These are phyloP conservation scores for Malachius bipustulatus DNA, from an alignment of 2,888 invertebrate genomes.

Conservation along the genomic window DNA sequence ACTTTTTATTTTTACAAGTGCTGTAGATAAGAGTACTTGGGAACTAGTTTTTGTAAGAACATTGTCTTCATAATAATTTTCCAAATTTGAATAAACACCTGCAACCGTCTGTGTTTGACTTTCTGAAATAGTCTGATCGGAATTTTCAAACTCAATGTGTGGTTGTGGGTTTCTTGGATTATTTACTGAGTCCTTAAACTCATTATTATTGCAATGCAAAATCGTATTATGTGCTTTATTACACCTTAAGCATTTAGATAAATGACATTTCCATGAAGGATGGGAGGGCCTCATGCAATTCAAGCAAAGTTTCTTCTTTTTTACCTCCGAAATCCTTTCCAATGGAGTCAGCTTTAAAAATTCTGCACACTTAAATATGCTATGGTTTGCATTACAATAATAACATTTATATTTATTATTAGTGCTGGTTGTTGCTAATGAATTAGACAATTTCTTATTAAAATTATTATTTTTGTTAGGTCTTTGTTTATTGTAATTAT, in stretches of 20 bases:
- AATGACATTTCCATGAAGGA: slow-evolving; percentile 5
- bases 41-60: not conserved
- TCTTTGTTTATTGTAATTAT: too few species aligned
- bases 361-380: slow-evolving; percentile 10
- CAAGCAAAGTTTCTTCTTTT: slow-evolving; percentile 11
- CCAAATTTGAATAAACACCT: too few species aligned
- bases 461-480: not conserved
- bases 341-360: slow-evolving; percentile 10
- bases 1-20: too few species aligned
- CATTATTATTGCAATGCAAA: slow-evolving; percentile 7
- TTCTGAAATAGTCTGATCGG: too few species aligned
- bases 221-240: slow-evolving; percentile 9
- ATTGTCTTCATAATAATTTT: not conserved
- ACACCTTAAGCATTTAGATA: slow-evolving; percentile 8
- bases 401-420: slow-evolving; percentile 7
- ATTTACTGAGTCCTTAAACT: too few species aligned
- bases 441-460: slow-evolving; percentile 6
- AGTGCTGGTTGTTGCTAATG: slow-evolving; percentile 3
- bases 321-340: slow-evolving; percentile 10
- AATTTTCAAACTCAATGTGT: too few species aligned
- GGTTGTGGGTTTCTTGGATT: too few species aligned
- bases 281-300: slow-evolving; percentile 12
- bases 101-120: too few species aligned
- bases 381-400: slow-evolving; percentile 9
- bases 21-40: slow-evolving; percentile 7